Evolutionary conservation across 1,140 invertebrate genomes (phyloP).

Genomic region (Euwallacea fornicatus): DNA sequence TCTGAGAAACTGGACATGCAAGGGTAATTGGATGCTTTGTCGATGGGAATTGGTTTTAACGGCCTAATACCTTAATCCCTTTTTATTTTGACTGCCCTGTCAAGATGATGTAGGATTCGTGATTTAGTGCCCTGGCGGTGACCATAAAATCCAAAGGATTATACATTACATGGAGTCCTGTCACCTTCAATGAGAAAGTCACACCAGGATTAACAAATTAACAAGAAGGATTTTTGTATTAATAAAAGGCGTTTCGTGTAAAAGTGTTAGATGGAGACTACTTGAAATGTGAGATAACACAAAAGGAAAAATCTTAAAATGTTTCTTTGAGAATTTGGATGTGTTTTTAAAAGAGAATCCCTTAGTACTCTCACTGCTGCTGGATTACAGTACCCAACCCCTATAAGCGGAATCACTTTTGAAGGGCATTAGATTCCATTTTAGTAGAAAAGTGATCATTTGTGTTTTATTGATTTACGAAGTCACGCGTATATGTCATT

Average conservation of each 20-base stretch:
- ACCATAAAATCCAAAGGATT: background rate
- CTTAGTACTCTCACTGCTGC: too few species aligned
- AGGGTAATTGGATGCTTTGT: conserved; percentile 1
- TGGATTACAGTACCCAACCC: too few species aligned
- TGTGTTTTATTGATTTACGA: too few species aligned
- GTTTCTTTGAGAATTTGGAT: background rate
- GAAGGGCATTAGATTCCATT: too few species aligned
- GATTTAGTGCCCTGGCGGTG: background rate
- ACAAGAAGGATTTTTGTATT: background rate
- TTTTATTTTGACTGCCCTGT: conserved; percentile 4
- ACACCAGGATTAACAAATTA: background rate
- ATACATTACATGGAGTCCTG: background rate
- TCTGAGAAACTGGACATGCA: background rate
- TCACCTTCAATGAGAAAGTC: background rate
- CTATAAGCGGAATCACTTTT: too few species aligned
- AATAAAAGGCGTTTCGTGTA: background rate
- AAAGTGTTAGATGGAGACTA: too few species aligned
- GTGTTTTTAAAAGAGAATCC: too few species aligned
- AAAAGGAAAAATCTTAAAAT: background rate
- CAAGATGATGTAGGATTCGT: background rate
- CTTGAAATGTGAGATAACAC: too few species aligned
- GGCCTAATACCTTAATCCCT: background rate
- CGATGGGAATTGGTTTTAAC: conserved; percentile 1
- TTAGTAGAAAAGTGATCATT: too few species aligned
- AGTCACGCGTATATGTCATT: too few species aligned